Evolutionary conservation across 2,797 vertebrate genomes (phyloP), one percentile per base, ranked within the genome.

Genomic region (Sciurus carolinensis): DNA sequence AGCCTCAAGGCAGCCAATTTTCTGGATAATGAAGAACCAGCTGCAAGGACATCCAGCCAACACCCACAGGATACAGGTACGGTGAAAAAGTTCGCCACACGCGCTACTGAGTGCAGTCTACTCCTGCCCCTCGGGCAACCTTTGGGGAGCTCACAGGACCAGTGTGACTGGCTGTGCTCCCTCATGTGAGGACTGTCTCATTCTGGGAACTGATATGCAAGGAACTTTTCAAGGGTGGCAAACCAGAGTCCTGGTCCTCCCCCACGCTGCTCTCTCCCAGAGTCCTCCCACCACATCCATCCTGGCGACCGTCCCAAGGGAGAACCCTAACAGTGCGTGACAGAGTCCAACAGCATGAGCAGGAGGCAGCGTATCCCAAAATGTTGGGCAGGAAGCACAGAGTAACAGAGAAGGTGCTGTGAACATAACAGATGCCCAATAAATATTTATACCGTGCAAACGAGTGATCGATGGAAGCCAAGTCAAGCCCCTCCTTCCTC

Each of bases 371-470:
- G 69, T 57, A 44, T 73, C 90, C 85, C 64, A 10, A 81, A 24
- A 42, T 1, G 0, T 33, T 47, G 87, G 18, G 71, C 69, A 91
- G 79, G 79, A 75, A 81, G 69, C 64, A 36, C 0, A 0, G 72
- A 52, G 14, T 28, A 59, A 90, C 26, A 57, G 77, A 77, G 72
- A 96, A 42, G 90, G 81, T 26, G 42, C 73, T 86, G n/a, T 84
- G 85, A 79, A 64, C 47, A 20, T n/a, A 75, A 24, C 66, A 94
- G 90, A 82, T 36, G 44, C 72, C 81, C 47, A 1, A 62, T 88
- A 94, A 90, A 92, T 94, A 85, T 87, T 95, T 95, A 93, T 47
- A 39, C 39, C 73, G 80, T 93, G 85, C 87, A 77, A 94, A 82
- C 24, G 77, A 94, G 57, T 5, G 67, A 75, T 52, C 80, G 0